Base-by-base conservation (phyloP, 1,140 invertebrate species). In the Drosophila tani region DNA sequence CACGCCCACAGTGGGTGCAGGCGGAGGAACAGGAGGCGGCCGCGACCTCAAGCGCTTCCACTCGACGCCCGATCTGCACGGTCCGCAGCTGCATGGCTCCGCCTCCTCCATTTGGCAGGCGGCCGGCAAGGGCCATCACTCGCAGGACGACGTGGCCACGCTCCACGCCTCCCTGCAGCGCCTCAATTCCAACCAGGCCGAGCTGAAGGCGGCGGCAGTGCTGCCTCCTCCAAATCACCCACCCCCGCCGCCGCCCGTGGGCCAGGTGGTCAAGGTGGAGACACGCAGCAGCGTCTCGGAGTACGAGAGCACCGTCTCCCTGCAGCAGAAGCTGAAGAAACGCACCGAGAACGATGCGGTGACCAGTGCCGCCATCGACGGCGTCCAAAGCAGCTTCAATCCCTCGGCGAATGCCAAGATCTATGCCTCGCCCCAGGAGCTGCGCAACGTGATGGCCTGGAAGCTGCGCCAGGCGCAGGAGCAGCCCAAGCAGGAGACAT, bases 381-480 rank as follows among this genome's bases (percentile, higher is more conserved):
- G 91, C 51, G 94, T 96, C 38, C 96, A 97, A 94, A 98, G 97
- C 11, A 97, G 97, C 79, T 98, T 98, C 93, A 95, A 96, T 73
- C 97, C 97, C 0, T 94, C 95, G 43, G 96, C 96, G 75, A 96
- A 94, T 93, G 97, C 97, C 58, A 98, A 98, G 92, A 93, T 98
- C 40, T 98, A 98, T 93, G 97, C 97, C 8, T 97, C 96, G 41
- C 97, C 97, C 9, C 96, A 97, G 84, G 97, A 97, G 88, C 94
- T 97, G 76, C 96, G 96, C 81, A 95, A 95, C 27, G 96, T 98
- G 17, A 97, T 96, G 5, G 97, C 96, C 90, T 94, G 96, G 90
- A 92, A 92, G 53, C 27, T 92, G 66, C 75, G 91, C 0, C 91
- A 92, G 66, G 81, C 84, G 35, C 70, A 86, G 56, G 81, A 87